Percentiles rank a stretch among this genome's conserved stretches.
Evolutionary conservation across 2,797 vertebrate species (phyloP).

Genomic region (Oceanodroma leucorhoa): DNA sequence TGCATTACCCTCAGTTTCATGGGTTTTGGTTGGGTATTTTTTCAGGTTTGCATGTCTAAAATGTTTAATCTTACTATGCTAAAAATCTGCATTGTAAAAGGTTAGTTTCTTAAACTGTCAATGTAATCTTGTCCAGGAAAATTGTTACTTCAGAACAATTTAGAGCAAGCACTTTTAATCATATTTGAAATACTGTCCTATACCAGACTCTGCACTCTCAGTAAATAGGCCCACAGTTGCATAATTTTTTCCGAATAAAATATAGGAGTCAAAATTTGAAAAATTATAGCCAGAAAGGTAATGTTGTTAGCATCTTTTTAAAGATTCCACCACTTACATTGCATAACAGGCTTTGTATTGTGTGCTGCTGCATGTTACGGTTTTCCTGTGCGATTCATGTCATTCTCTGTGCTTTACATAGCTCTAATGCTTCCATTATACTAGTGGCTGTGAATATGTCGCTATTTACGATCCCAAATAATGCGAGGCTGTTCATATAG

Average conservation of each 20-base stretch:
- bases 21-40: neutral
- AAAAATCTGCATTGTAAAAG: neutral
- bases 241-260: neutral
- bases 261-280: neutral
- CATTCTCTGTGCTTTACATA: neutral
- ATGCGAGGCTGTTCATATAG: neutral
- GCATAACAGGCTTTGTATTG: neutral
- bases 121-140: neutral
- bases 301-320: neutral
- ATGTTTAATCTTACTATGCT: neutral
- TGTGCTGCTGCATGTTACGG: accelerated
- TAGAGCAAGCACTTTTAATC: neutral
- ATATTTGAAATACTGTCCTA: neutral
- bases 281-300: neutral
- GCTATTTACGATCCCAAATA: neutral
- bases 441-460: neutral
- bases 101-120: neutral
- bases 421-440: neutral
- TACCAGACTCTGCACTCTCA: too few species aligned
- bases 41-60: neutral
- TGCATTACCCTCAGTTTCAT: neutral
- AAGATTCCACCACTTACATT: neutral
- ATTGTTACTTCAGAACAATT: neutral
- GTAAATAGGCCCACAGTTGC: neutral
- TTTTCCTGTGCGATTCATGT: neutral